Base-by-base conservation (phyloP, 2,113 vertebrate species). In the Carassius gibelio region DNA sequence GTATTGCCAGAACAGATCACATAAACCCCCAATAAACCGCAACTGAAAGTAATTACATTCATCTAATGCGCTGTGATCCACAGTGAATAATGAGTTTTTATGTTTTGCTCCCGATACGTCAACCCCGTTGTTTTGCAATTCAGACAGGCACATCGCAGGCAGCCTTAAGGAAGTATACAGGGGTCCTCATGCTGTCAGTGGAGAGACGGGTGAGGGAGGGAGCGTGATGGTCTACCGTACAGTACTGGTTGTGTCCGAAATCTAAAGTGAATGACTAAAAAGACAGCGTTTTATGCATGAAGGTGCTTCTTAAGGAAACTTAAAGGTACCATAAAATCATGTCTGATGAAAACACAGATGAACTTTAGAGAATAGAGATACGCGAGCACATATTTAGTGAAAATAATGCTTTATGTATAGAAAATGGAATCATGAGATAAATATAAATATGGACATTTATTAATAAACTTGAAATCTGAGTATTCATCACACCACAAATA, bases 71-170 rank as follows among this genome's bases (percentile, higher is more conserved):
- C 30, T 68, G 76, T 59, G 75, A 50, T 68, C 19, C 76, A 23
- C 36, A 8, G 5, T 71, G 62, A 75, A 69, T 68, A 72, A 85
- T 77, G 48, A 52, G 55, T 30, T 61, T 71, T 66, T 48, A 17
- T 55, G 17, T 68, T 30, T 52, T n/a, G 5, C 52, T 34, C 14
- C 6, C 6, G 11, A 62, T 14, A 45, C 52, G 30, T 26, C 75
- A 42, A 13, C 14, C 3, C 52, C 23, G 23, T 71, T 55, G 14
- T 72, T 57, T 64, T 42, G 57, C 66, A 90, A 93, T 95, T 94
- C 88, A 90, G 90, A 94, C 93, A 94, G 94, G 94, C 95, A 62
- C 80, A 19, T 87, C 86, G 82, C 82, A 89, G 92, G 91, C 93
- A 91, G 92, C 94, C 88, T 57, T 84, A 86, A 87, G 80, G 85